Evolutionary conservation across 2,888 invertebrate genomes (phyloP), one percentile per base, ranked within the genome.

Genomic region (Ormia ochracea): DNA sequence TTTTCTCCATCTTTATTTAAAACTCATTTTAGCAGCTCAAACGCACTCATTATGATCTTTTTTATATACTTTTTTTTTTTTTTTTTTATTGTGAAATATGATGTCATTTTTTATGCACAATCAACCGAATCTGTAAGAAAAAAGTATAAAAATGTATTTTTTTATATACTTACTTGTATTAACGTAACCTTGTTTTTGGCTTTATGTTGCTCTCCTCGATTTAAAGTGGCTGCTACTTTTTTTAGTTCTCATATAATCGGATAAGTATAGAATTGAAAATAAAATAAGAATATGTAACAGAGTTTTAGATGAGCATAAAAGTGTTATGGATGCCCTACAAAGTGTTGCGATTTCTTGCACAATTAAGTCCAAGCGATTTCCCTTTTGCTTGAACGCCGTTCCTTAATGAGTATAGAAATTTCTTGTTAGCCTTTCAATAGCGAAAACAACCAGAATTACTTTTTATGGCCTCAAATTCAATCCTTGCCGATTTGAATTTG

Each of bases 111-210:
- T 69, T 45, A 41, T 54, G 63, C 45, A 63, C 26, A 69, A 59
- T 63, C 63, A 61, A 68, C 43, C 38, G 33, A 58, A 66, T 56
- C 36, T 12, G 12, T 21, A 7, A 19, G 38, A 50, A 33, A 28
- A 38, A 19, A 28, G 19, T 31, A 33, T 4, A 17, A 43, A 54
- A n/a, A 52, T n/a, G 38, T 69, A 41, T 52, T n/a, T n/a, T n/a
- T n/a, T n/a, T 17, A 10, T 48, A 19, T 36, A 26, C 36, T 45
- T 70, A 72, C 41, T 59, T 63, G 65, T 38, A 63, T 12, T 41
- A 72, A 69, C 50, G 38, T 52, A 76, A 80, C 80, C 80, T 80
- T 80, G 80, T 80, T 68, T 63, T 56, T 63, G 68, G 72, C 58
- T 68, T 66, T 66, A 43, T 58, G 28, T 75, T 66, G 66, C 66